Evolutionary conservation across 2,113 vertebrate species (phyloP).

Genomic region (Odontophorus gujanensis): DNA sequence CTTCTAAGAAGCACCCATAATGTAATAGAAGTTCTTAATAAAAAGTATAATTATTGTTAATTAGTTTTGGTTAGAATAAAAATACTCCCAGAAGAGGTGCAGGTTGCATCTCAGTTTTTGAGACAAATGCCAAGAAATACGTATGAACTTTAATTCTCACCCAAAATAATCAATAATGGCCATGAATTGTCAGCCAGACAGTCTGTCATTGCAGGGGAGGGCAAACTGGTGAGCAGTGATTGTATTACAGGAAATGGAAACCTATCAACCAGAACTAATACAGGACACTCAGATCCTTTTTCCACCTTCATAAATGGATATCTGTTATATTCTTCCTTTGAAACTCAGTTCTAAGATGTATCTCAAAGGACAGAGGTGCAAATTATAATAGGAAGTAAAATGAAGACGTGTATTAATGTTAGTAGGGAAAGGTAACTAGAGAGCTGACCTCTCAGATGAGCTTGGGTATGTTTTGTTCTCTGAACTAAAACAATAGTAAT

Average conservation of each 20-base stretch:
- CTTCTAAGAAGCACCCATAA: neutral
- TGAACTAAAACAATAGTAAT: neutral
- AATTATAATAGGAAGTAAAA: neutral
- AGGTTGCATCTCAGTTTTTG: neutral
- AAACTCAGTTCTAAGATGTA: neutral
- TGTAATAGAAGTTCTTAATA: neutral
- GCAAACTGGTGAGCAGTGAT: neutral
- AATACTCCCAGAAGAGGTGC: neutral
- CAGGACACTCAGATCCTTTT: neutral
- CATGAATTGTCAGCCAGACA: neutral
- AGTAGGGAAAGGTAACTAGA: neutral
- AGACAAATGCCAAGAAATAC: neutral
- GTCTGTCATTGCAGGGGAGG: neutral
- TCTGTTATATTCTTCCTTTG: neutral
- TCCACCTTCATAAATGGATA: neutral
- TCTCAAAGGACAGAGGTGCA: neutral
- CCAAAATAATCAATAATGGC: neutral
- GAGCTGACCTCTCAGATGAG: neutral
- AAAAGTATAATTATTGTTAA: neutral
- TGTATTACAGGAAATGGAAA: neutral
- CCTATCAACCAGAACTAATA: neutral
- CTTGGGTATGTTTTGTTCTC: neutral
- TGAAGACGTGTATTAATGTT: neutral
- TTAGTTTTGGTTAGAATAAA: neutral
- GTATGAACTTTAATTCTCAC: neutral